Conservation (phyloP, 2,888 invertebrate species). For the Aleiodes alternator region DNA sequence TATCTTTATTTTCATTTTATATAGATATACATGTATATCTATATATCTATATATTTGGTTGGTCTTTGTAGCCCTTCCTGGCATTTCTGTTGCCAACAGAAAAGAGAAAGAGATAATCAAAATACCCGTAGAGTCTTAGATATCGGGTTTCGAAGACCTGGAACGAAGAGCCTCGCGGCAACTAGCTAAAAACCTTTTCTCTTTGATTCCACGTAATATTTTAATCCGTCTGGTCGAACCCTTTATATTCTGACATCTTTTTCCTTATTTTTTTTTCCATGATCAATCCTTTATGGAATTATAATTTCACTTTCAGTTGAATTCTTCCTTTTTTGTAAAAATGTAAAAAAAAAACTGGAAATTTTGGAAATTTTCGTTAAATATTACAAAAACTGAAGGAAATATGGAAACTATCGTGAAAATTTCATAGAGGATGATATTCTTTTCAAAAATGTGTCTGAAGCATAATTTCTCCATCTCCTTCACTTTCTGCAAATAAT, state of each 20-base stretch:
- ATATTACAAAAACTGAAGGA: too few relatives aligned
- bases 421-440: too few relatives aligned
- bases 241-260: constrained; percentile 60
- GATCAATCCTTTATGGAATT: constrained; percentile 19
- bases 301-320: constrained; percentile 22
- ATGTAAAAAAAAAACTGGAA: neutral
- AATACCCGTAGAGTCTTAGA: constrained; percentile 57
- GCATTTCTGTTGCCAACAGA: neutral
- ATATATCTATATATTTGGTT: neutral
- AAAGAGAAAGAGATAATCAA: constrained; percentile 19
- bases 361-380: too few relatives aligned
- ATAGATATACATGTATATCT: constrained; percentile 1
- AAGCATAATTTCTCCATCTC: constrained; percentile 46
- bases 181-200: constrained; percentile 59
- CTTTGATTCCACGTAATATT: constrained; percentile 69
- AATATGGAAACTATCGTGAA: too few relatives aligned
- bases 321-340: neutral
- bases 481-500: constrained; percentile 45
- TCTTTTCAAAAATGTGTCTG: constrained; percentile 14
- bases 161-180: constrained; percentile 51
- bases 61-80: neutral
- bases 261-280: constrained; percentile 23
- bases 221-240: constrained; percentile 70
- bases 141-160: constrained; percentile 69
- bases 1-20: constrained; percentile 43